phyloP scores from a whole-genome alignment of 2,888 invertebrate genomes.

The Hirtodrosophila alboralis region DNA sequence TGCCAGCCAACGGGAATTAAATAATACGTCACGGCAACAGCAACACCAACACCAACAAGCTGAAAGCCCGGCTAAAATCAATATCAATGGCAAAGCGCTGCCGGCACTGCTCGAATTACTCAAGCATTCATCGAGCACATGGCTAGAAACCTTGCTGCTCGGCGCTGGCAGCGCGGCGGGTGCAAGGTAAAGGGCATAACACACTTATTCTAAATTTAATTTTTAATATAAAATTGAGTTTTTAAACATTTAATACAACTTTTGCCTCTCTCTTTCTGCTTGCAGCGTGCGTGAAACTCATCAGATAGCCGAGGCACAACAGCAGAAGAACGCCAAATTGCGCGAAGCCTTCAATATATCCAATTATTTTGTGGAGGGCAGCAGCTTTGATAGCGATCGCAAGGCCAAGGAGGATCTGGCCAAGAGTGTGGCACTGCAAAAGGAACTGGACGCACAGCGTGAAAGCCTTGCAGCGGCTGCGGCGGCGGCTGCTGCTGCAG shows the following conservation, averaged over 20 bases:
- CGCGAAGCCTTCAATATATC: slow-evolving; percentile 98
- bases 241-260: no score
- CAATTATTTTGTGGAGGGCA: slow-evolving; percentile 96
- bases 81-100: slow-evolving; percentile 50
- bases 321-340: slow-evolving; percentile 96
- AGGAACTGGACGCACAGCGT: slow-evolving; percentile 84
- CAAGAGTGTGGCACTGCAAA: slow-evolving; percentile 84
- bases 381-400: slow-evolving; percentile 93
- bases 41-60: background rate
- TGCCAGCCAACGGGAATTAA: slow-evolving; percentile 25
- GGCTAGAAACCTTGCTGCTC: slow-evolving; percentile 61
- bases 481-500: slow-evolving; percentile 63
- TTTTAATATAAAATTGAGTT: no score
- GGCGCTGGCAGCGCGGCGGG: slow-evolving; percentile 61
- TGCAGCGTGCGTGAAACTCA: slow-evolving; percentile 96
- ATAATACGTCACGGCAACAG: background rate
- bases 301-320: slow-evolving; percentile 97
- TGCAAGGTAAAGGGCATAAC: slow-evolving; percentile 53
- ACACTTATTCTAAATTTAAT: background rate
- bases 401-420: slow-evolving; percentile 85
- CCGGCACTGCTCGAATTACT: slow-evolving; percentile 69
- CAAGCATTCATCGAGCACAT: slow-evolving; percentile 62
- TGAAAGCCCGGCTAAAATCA: slow-evolving; percentile 25
- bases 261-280: slow-evolving; percentile 5
- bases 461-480: slow-evolving; percentile 80